phyloP scores from a whole-genome alignment of 2,797 vertebrate genomes.

The Tragelaphus oryx region DNA sequence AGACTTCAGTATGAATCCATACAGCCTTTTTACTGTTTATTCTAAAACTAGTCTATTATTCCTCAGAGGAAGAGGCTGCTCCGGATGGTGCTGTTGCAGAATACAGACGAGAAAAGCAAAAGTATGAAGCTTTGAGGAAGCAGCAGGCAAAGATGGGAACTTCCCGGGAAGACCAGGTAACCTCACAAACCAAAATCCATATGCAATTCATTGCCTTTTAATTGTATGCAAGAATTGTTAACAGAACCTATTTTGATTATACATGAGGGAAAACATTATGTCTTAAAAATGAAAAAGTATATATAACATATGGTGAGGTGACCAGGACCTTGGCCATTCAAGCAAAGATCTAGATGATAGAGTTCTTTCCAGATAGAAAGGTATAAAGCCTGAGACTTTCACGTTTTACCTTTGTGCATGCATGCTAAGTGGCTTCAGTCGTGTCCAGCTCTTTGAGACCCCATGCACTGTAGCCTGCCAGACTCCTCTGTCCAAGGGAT shows the following conservation, averaged over 20 bases:
- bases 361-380: neutral
- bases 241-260: conserved; percentile 7
- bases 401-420: neutral
- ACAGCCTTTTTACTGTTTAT: neutral
- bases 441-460: neutral
- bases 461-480: neutral
- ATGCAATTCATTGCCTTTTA: neutral
- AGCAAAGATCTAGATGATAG: neutral
- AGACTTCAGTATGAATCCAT: neutral
- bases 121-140: conserved; percentile 91
- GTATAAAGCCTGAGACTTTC: neutral
- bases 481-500: neutral
- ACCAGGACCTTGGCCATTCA: neutral
- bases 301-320: neutral
- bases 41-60: conserved; percentile 33
- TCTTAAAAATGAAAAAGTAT: conserved; percentile 9
- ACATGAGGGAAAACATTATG: neutral
- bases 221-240: neutral
- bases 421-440: neutral
- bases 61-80: conserved; percentile 81
- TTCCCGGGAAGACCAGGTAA: conserved; percentile 92
- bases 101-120: conserved; percentile 91
- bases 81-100: conserved; percentile 89
- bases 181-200: neutral
- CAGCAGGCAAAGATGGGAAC: conserved; percentile 90